Evolutionary conservation across 2,797 vertebrate genomes (phyloP).

Genomic region (Hylomyscus alleni): DNA sequence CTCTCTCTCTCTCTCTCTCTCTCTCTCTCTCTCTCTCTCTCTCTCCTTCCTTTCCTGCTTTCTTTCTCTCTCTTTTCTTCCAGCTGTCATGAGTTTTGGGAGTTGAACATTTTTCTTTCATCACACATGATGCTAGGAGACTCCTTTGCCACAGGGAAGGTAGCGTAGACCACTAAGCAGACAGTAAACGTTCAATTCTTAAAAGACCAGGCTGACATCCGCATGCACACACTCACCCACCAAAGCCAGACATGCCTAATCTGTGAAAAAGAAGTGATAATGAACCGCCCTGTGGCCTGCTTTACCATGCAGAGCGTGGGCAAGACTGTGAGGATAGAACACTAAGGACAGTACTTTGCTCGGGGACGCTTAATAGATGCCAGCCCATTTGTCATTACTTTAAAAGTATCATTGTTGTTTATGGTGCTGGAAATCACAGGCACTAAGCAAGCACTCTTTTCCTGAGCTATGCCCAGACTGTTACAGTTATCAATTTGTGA

Average conservation of each 20-base stretch:
- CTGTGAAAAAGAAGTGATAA: not conserved
- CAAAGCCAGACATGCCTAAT: fast-evolving
- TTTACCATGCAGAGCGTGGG: not conserved
- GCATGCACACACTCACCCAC: no score
- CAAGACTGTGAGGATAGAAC: not conserved
- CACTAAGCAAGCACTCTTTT: not conserved
- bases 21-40: no score
- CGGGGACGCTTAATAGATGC: not conserved
- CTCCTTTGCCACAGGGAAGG: not conserved
- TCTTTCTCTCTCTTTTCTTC: not conserved
- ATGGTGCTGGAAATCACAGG: not conserved
- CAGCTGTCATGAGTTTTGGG: not conserved
- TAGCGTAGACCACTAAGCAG: not conserved
- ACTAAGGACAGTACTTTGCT: not conserved
- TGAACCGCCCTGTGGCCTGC: not conserved
- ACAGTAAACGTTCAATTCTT: not conserved
- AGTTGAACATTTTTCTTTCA: not conserved
- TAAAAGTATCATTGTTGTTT: not conserved
- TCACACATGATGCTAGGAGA: not conserved
- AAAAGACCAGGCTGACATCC: not conserved
- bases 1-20: no score
- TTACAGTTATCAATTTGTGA: not conserved
- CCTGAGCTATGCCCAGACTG: no score
- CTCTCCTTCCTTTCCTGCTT: no score
- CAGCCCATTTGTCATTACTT: not conserved